phyloP scores from a whole-genome alignment of 2,797 vertebrate genomes.

The Parotocinclus haroldoi region DNA sequence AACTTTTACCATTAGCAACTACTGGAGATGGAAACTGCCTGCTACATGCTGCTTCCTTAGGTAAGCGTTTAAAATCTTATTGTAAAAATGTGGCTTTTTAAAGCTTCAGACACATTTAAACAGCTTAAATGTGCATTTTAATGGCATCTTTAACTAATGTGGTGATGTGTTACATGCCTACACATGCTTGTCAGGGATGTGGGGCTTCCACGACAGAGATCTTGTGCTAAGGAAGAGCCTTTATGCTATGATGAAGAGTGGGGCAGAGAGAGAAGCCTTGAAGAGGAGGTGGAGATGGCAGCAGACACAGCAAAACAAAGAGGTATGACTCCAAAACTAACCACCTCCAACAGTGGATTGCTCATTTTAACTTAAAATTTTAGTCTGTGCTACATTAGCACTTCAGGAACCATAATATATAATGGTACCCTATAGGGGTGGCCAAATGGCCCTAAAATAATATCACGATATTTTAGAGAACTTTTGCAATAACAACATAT shows the following conservation, averaged over 20 bases:
- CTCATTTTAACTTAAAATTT: not conserved
- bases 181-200: slow-evolving; percentile 82
- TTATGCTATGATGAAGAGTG: slow-evolving; percentile 96
- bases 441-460: too few relatives aligned
- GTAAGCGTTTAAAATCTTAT: slow-evolving; percentile 63
- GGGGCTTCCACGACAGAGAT: slow-evolving; percentile 98
- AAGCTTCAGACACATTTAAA: not conserved
- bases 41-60: slow-evolving; percentile 93
- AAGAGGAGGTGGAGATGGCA: slow-evolving; percentile 98
- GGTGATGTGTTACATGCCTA: slow-evolving; percentile 1
- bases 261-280: slow-evolving; percentile 89
- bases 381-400: not conserved
- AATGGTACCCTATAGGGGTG: too few relatives aligned
- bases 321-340: slow-evolving; percentile 70
- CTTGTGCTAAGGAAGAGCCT: slow-evolving; percentile 94
- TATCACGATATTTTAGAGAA: too few relatives aligned
- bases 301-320: slow-evolving; percentile 98
- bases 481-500: too few relatives aligned
- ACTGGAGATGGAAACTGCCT: slow-evolving; percentile 98
- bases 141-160: not conserved
- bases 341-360: not conserved
- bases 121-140: not conserved
- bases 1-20: slow-evolving; percentile 93
- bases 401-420: not conserved
- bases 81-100: too few relatives aligned